Base-by-base conservation (phyloP, 2,113 vertebrate species). In the Mystacornis crossleyi region DNA sequence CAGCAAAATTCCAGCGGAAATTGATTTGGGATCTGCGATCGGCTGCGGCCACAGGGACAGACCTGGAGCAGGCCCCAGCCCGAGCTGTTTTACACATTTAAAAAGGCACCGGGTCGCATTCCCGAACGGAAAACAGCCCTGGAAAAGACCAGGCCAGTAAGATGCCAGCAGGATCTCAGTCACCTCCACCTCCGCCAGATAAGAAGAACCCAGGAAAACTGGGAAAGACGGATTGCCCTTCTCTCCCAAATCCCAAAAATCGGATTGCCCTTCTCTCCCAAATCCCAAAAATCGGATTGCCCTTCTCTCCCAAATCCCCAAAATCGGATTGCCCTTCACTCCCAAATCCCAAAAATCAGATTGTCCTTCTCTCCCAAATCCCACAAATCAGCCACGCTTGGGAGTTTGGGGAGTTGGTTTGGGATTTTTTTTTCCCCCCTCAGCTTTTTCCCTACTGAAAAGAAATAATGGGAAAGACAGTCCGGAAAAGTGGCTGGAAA, bases 21-120 rank as follows among this genome's bases (percentile, higher is more conserved):
- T 74, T 2, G 18, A 3, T 6, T 0, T 29, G 64, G 0, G 5
- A 24, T 26, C 45, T 29, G 28, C 21, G 86, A 65, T 26, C 9
- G 31, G 38, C 53, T 3, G 0, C 28, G 42, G 43, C 14, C 58
- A 29, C 54, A 19, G 61, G 40, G 42, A 21, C 1, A 65, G 17
- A 18, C 5, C 21, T 25, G 29, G 43, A 72, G 53, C 33, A 62
- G 72, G 29, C 45, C 51, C 34, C 74, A 47, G 20, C 28, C 36
- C n/a, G 12, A 50, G 36, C 7, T 8, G 6, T 67, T 86, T 67
- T 8, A 16, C 18, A 10, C 7, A 0, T 19, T 40, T 8, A 17
- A 73, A 81, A 65, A 78, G 0, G 2, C 55, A n/a, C 14, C 14
- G 8, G 24, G 14, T 60, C 34, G 9, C 55, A 53, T 20, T 89